Conservation (phyloP, 2,113 vertebrate genomes). For the Lepus europaeus region DNA sequence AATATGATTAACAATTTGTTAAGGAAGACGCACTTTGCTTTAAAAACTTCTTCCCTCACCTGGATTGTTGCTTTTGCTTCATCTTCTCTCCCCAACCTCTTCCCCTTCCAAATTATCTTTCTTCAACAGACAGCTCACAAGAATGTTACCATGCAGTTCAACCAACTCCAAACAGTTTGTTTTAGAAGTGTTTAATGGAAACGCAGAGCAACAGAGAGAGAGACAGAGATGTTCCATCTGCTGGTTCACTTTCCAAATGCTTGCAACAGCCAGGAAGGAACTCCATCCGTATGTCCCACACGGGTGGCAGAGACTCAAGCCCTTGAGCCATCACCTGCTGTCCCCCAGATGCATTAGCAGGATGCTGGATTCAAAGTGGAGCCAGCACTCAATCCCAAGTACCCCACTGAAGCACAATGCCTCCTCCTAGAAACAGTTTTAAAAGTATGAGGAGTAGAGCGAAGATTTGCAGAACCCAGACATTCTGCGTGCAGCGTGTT, state of each 20-base stretch:
- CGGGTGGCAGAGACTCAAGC: no score
- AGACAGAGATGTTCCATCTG: no score
- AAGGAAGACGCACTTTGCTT: conserved; percentile 57
- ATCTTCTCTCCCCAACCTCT: not conserved
- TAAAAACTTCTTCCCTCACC: conserved; percentile 44
- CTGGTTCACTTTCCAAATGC: no score
- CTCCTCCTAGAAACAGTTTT: conserved; percentile 59
- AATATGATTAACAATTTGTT: conserved; percentile 78
- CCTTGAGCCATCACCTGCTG: no score
- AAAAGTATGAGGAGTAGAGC: conserved; percentile 40
- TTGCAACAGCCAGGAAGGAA: no score
- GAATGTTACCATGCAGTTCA: conserved; percentile 33
- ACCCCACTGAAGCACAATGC: no score
- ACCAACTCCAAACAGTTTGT: conserved; percentile 59
- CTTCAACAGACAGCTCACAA: not conserved
- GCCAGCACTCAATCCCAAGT: no score
- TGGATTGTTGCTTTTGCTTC: conserved; percentile 40
- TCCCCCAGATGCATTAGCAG: no score
- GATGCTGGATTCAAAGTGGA: no score
- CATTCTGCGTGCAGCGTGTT: not conserved
- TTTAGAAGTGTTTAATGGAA: no score
- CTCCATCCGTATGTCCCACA: no score
- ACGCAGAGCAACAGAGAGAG: no score
- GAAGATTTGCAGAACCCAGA: conserved; percentile 60
- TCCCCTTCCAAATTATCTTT: not conserved